Evolutionary conservation across 2,888 invertebrate genomes (phyloP).

Genomic region (Pandemis heparana): DNA sequence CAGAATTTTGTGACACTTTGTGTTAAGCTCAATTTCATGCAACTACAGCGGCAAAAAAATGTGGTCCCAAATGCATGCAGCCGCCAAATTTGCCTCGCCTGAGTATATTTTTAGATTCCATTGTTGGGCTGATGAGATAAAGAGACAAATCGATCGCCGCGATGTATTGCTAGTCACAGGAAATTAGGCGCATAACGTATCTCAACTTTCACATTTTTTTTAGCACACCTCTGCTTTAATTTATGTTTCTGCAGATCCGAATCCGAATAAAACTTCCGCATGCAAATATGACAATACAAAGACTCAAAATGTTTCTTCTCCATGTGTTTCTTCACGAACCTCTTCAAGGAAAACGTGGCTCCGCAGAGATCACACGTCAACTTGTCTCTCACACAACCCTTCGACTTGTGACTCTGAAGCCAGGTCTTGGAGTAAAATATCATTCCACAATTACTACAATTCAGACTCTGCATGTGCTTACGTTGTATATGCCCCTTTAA

Average conservation of each 20-base stretch:
- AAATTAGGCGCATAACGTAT: no score
- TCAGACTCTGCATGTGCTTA: neutral
- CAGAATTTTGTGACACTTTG: no score
- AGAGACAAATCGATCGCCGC: no score
- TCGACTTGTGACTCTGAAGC: neutral
- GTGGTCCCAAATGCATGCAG: no score
- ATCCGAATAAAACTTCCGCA: neutral
- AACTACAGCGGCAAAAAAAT: no score
- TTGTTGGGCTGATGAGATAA: no score
- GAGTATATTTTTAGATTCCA: no score
- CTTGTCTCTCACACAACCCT: neutral
- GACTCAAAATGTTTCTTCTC: neutral
- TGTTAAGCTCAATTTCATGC: no score
- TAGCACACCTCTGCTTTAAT: neutral
- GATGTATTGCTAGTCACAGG: no score
- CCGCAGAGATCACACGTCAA: neutral
- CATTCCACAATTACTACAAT: neutral
- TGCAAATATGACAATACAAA: neutral
- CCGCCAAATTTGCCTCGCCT: no score
- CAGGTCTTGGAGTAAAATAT: neutral
- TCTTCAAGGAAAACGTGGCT: neutral
- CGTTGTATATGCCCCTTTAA: conserved; percentile 41
- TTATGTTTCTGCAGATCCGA: neutral
- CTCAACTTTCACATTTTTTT: neutral
- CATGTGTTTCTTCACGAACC: neutral